Base-by-base conservation (phyloP, 2,797 vertebrate species). In the Paramormyrops hopkinsi region DNA sequence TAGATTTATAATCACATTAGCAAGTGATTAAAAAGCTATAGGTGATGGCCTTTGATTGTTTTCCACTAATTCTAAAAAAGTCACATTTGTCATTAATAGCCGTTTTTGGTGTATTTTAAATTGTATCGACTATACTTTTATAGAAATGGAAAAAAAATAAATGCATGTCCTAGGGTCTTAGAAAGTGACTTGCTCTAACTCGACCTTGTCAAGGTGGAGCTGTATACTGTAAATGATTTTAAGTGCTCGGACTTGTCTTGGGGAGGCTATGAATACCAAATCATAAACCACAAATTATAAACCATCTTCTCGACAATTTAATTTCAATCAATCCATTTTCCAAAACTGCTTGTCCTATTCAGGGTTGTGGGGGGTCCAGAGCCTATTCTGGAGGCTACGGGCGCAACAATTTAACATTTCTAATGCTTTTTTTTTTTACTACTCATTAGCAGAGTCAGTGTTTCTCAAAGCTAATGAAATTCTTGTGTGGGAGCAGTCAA, bases 221-320 rank as follows among this genome's bases (percentile, higher is more conserved):
- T 90, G 88, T 90, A 90, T 87, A n/a, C n/a, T n/a, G n/a, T n/a
- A 84, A 93, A 89, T 90, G 48, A 86, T 88, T 54, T 89, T 87
- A 88, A 90, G 79, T 92, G 93, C 89, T 92, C 92, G 53, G 88
- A 92, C 92, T 90, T 90, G 91, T 91, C 88, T 88, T 89, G 53
- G 50, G 73, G 25, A 29, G 33, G 33, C 37, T 89, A 25, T 89
- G 82, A 73, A 54, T 50, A 83, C 41, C 37, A 50, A 12, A 50
- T 85, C n/a, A 85, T 85, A 51, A 50, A 50, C 44, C 82, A 85
- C 69, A 73, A 73, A 73, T 17, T 73, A 37, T 17, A 69, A 33
- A 33, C 65, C 11, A 69, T 33, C 3, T 69, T 33, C 29, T 33
- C 12, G 29, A 33, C 29, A 69, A 14, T 69, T 69, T 69, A 62